Percentiles rank a stretch among this genome's conserved stretches.
These are phyloP conservation scores for Sapajus apella DNA, from an alignment of 2,113 vertebrate genomes.

Conservation along the genomic window DNA sequence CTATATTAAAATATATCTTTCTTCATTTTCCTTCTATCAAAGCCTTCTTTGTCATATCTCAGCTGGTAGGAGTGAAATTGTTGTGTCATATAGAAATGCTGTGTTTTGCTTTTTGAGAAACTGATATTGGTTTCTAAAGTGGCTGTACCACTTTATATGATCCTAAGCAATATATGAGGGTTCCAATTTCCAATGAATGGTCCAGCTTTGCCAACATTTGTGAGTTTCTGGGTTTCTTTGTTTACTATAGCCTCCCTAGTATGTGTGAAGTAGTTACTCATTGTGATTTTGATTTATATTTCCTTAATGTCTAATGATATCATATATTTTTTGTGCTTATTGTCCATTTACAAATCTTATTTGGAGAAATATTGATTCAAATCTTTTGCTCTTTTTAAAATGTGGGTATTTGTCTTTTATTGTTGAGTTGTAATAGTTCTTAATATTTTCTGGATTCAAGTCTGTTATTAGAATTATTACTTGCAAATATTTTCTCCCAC, in stretches of 20 bases:
- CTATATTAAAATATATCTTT: background rate
- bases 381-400: background rate
- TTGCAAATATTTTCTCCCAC: constrained; percentile 26
- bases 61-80: background rate
- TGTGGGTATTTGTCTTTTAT: background rate
- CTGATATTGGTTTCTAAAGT: background rate
- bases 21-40: constrained; percentile 40
- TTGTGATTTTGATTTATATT: constrained; percentile 30
- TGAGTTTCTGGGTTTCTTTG: background rate
- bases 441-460: background rate
- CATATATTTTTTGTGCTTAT: background rate
- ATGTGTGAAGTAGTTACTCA: background rate
- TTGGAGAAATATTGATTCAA: background rate
- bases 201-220: background rate
- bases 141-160: background rate
- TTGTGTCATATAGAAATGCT: background rate
- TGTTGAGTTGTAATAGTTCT: background rate
- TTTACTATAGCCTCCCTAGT: background rate
- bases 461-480: constrained; percentile 6
- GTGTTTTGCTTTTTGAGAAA: constrained; percentile 11
- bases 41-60: constrained; percentile 1
- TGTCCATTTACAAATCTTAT: background rate
- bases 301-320: background rate
- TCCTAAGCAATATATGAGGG: background rate
- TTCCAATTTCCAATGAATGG: background rate